phyloP scores from a whole-genome alignment of 2,888 invertebrate genomes.

The Idaea dimidiata region DNA sequence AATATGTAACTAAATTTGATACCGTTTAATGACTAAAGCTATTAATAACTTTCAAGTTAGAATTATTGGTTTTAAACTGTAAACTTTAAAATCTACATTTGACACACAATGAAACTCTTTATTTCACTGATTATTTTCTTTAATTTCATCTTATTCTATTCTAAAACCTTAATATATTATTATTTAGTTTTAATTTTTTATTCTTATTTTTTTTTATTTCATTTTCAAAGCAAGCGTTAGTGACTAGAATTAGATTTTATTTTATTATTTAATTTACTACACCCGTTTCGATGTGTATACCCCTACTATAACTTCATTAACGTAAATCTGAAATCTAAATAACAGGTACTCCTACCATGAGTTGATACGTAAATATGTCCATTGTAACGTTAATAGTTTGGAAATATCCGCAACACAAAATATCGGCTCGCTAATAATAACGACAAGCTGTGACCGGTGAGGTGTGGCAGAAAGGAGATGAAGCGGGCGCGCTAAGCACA shows the following conservation, averaged over 20 bases:
- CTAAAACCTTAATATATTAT: not conserved
- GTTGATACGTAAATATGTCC: not conserved
- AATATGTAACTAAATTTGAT: not conserved
- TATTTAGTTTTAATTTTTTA: not conserved
- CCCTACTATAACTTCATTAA: not conserved
- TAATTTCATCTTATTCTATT: not conserved
- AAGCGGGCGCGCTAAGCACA: too few relatives aligned
- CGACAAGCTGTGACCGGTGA: too few relatives aligned
- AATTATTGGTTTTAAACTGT: not conserved
- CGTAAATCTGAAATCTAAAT: slow-evolving; percentile 4
- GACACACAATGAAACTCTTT: slow-evolving; percentile 1
- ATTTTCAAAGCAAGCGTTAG: slow-evolving; percentile 7
- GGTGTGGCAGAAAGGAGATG: too few relatives aligned
- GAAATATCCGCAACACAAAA: too few relatives aligned
- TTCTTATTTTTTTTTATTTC: slow-evolving; percentile 9
- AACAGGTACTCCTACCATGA: not conserved
- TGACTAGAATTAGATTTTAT: slow-evolving; percentile 27
- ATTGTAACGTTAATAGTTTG: too few relatives aligned
- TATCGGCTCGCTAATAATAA: too few relatives aligned
- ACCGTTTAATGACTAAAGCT: not conserved
- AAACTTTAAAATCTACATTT: not conserved
- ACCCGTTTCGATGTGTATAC: not conserved
- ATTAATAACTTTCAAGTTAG: not conserved
- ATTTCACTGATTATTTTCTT: not conserved
- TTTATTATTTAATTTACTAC: slow-evolving; percentile 26